Conservation (phyloP, 2,888 invertebrate genomes). For the Pseudococcus viburni region DNA sequence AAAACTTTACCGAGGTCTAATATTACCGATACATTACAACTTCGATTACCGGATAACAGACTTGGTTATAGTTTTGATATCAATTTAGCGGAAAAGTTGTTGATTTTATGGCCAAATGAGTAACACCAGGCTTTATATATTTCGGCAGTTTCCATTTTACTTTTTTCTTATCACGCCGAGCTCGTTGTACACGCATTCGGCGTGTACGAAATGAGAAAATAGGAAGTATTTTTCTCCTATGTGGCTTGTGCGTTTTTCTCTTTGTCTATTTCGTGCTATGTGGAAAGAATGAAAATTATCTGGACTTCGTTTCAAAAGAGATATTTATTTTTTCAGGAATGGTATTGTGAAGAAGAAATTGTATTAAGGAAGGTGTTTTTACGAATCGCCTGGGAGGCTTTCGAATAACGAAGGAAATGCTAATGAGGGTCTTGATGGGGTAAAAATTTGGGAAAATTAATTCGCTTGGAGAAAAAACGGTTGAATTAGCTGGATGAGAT, state of each 20-base stretch:
- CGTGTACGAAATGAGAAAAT: too few species aligned
- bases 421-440: background rate
- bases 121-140: slow-evolving; percentile 17
- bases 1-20: slow-evolving; percentile 10
- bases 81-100: slow-evolving; percentile 53
- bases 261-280: too few species aligned
- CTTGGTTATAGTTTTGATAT: slow-evolving; percentile 19
- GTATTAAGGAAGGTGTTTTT: too few species aligned
- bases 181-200: too few species aligned
- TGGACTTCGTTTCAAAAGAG: too few species aligned
- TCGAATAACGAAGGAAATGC: background rate
- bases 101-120: slow-evolving; percentile 45
- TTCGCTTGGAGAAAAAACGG: background rate
- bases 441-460: background rate
- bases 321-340: too few species aligned
- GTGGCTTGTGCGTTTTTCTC: too few species aligned
- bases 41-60: slow-evolving; percentile 47
- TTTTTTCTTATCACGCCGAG: background rate
- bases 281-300: too few species aligned
- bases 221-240: too few species aligned
- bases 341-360: too few species aligned
- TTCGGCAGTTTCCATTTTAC: background rate
- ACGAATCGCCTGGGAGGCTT: background rate
- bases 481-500: background rate
- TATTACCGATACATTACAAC: slow-evolving; percentile 40